Evolutionary conservation across 2,797 vertebrate genomes (phyloP), one percentile per base, ranked within the genome.

Genomic region (Mus minutoides): DNA sequence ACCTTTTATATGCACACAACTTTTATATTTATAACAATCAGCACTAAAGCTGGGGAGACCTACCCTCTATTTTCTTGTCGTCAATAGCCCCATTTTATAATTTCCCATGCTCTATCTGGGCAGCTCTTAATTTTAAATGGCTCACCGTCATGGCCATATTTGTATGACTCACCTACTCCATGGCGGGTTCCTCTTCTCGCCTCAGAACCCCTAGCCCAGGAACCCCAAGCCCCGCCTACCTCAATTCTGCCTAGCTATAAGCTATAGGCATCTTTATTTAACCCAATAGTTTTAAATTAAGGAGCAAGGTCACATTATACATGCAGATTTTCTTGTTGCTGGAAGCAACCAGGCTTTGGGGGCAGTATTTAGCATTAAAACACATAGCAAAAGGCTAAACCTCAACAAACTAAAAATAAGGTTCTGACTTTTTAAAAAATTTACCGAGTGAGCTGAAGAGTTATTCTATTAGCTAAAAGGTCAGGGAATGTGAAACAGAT

Each of bases 341-440:
- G n/a, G 67, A 16, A 9, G 7, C 62, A 64, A 31, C 62, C 29
- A 64, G 12, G 62, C 29, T 4, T 31, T 64, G 13, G 8, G 67
- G 69, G 3, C 8, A 71, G n/a, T 37, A 71, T 37, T 71, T 37
- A 71, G 8, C n/a, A 37, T 71, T 71, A 71, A 71, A 71, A 71
- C 37, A 37, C 16, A 10, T 37, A 71, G 69, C n/a, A 37, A 71
- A 71, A 71, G n/a, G 19, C 17, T 14, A 71, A 21, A 21, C n/a
- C n/a, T 71, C 69, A 71, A 71, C 69, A 21, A 93, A 87, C 67
- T 93, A 3, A 93, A 88, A 95, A 83, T 6, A 69, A 89, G 5
- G 46, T 82, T n/a, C 80, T 29, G 76, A 94, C 46, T 77, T 88
- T 80, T 46, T 60, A 43, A 40, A 93, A 49, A 43, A 60, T n/a